Base-by-base conservation (phyloP, 2,888 invertebrate species). In the Pammene fasciana region DNA sequence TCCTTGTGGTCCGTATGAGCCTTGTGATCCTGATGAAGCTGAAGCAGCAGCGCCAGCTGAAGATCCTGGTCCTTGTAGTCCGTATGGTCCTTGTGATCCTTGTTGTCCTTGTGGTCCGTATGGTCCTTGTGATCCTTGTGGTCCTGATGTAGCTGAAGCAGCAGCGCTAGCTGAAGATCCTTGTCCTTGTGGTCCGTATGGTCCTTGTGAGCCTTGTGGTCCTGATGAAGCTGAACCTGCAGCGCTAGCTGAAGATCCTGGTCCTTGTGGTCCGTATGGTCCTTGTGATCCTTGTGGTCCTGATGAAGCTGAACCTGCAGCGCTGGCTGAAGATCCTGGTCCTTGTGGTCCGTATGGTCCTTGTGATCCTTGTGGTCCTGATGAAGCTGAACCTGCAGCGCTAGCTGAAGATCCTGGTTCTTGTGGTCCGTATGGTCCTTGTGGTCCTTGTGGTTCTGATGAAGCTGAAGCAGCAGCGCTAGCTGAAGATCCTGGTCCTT, bases 341-440 rank as follows among this genome's bases (percentile, higher is more conserved):
- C 70, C 72, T 34, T 65, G 5, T 66, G 70, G 68, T 65, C 73
- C 71, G 46, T 54, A 5, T 26, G 38, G 8, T 41, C 66, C 18
- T 64, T 45, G 36, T 59, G 26, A 34, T 38, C 67, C 59, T 1
- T 38, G 6, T 38, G 38, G 38, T 38, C 38, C 38, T 3, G 18
- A 6, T 43, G 26, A 11, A 18, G 46, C 67, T n/a, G 72, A 48
- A 6, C 66, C 62, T 10, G 72, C 65, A 26, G 72, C 68, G 55
- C 61, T 52, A 26, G 72, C 56, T 14, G 71, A 60, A 9, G 71
- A 48, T 34, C 54, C 71, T 38, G 70, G 18, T 65, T 67, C 72
- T 2, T 59, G 11, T 60, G 67, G 55, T 16, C 65, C 73, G 34
- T 72, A 0, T 45, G 45, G 14, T 26, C 26, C 26, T 26, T 26